These are phyloP conservation scores for Silurus aristotelis DNA, from an alignment of 2,797 vertebrate species.

Conservation along the genomic window DNA sequence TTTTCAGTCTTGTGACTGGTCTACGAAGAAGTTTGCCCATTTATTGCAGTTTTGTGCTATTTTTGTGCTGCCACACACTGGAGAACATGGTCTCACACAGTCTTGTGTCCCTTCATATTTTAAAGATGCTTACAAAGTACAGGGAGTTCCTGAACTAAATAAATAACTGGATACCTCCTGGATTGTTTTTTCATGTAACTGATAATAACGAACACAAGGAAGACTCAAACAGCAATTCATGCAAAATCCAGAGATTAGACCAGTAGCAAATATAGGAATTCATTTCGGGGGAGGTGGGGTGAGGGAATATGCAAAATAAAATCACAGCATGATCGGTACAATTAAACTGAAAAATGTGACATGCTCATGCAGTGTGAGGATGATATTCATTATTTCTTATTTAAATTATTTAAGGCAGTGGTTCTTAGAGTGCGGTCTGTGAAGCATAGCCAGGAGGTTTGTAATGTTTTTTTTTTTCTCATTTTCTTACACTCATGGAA, in stretches of 20 bases:
- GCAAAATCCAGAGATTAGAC: conserved; percentile 5
- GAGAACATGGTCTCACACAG: neutral
- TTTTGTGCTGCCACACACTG: conserved; percentile 17
- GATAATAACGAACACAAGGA: neutral
- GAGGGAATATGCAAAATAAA: neutral
- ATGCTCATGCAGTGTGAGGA: neutral
- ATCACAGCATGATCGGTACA: conserved; percentile 19
- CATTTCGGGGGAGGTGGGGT: neutral
- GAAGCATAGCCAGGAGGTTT: neutral
- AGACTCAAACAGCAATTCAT: conserved; percentile 7
- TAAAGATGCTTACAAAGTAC: conserved; percentile 22
- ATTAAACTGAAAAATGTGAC: neutral
- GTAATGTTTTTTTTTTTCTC: neutral
- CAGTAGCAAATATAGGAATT: neutral
- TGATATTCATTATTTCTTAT: conserved; percentile 14
- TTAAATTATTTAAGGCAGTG: conserved; percentile 19
- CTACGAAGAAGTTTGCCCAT: conserved; percentile 13
- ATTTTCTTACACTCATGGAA: conserved; percentile 1
- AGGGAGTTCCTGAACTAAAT: conserved; percentile 24
- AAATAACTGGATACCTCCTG: conserved; percentile 24
- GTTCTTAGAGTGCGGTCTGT: neutral
- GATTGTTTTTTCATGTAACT: neutral
- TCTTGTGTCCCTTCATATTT: conserved; percentile 31
- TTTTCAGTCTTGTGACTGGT: conserved; percentile 32
- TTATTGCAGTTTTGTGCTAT: conserved; percentile 35